These are phyloP conservation scores for Dromius quadrimaculatus DNA, from an alignment of 2,888 invertebrate genomes.

Conservation along the genomic window DNA sequence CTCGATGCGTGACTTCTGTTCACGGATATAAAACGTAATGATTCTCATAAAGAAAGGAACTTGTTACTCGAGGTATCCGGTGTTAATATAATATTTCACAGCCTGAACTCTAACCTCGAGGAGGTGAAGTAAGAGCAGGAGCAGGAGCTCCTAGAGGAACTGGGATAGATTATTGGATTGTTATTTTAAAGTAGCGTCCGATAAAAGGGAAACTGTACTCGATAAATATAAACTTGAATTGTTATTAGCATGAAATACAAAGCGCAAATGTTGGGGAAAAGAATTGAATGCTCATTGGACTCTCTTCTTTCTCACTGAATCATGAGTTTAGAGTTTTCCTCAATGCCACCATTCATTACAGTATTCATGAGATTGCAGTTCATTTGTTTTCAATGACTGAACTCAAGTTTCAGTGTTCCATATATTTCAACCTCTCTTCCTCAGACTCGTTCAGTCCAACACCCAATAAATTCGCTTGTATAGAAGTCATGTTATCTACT, in stretches of 20 bases:
- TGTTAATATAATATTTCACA: conserved; percentile 59
- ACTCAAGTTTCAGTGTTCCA: too few species aligned
- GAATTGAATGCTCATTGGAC: conserved; percentile 5
- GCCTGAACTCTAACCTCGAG: not conserved
- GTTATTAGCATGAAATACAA: too few species aligned
- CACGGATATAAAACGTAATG: conserved; percentile 57
- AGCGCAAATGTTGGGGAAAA: conserved; percentile 11
- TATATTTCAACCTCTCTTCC: too few species aligned
- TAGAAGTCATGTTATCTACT: too few species aligned
- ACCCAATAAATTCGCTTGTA: too few species aligned
- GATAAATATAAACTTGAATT: too few species aligned
- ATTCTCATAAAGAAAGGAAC: conserved; percentile 57
- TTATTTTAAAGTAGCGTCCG: conserved; percentile 63
- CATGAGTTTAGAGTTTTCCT: too few species aligned
- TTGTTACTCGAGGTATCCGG: conserved; percentile 57
- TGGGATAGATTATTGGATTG: conserved; percentile 61
- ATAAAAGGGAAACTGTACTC: conserved; percentile 64
- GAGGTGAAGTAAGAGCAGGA: not conserved
- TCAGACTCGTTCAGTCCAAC: too few species aligned
- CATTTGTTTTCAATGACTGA: too few species aligned
- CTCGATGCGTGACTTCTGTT: conserved; percentile 34
- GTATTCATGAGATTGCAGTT: too few species aligned
- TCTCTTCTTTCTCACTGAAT: too few species aligned
- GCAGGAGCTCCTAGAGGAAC: not conserved
- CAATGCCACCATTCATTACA: too few species aligned